Evolutionary conservation across 2,888 invertebrate genomes (phyloP).

Genomic region (Chrysolina americana): DNA sequence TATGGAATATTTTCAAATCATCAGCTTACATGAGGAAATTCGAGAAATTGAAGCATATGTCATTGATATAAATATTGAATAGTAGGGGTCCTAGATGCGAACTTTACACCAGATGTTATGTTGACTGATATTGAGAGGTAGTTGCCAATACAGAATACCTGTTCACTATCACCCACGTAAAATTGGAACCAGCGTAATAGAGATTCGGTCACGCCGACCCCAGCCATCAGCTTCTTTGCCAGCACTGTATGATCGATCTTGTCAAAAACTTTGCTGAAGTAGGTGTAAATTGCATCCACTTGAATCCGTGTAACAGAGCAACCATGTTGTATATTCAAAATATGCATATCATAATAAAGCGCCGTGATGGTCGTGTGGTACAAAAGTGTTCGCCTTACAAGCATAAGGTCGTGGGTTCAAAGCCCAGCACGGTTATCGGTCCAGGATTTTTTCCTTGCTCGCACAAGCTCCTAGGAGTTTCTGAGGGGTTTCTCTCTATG

Average conservation of each 20-base stretch:
- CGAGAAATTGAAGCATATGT: conserved; percentile 29
- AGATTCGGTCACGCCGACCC: conserved; percentile 10
- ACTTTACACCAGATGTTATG: not conserved
- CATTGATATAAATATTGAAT: conserved; percentile 27
- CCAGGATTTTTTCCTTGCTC: no score
- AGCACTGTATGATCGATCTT: conserved; percentile 25
- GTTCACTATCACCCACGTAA: no score
- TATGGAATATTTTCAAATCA: conserved; percentile 33
- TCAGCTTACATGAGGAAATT: conserved; percentile 29
- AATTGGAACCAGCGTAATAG: conserved; percentile 20
- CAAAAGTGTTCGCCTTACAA: no score
- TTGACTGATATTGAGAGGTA: not conserved
- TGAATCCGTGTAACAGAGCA: no score
- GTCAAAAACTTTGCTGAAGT: conserved; percentile 31
- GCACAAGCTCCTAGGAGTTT: no score
- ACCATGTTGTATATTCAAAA: not conserved
- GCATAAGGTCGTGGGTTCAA: no score
- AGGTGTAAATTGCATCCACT: conserved; percentile 7
- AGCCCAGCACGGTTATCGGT: no score
- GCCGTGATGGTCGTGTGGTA: conserved; percentile 10
- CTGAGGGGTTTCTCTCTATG: no score
- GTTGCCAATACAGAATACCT: no score
- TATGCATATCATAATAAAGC: conserved; percentile 1
- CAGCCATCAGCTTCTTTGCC: conserved; percentile 7
- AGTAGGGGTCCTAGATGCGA: conserved; percentile 32